Evolutionary conservation across 1,140 invertebrate species (phyloP), one percentile per base, ranked within the genome.

Genomic region (Aphidius ervi): DNA sequence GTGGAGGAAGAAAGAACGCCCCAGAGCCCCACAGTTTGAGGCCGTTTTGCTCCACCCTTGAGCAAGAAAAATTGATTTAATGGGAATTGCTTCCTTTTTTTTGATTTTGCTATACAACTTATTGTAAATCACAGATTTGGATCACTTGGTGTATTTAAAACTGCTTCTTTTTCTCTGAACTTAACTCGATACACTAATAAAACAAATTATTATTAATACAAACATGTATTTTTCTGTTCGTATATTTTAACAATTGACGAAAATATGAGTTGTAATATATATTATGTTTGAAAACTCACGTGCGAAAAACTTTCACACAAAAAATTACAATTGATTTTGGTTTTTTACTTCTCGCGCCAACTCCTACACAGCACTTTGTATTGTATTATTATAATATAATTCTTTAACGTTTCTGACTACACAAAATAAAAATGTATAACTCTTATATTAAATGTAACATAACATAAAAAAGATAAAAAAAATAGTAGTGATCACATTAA

Each of bases 11-110:
- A 83, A 92, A 91, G 85, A 91, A 93, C 82, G 90, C 89, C 83
- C 90, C 90, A 84, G 91, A 89, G 84, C 90, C 90, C 91, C 91
- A 93, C 90, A 93, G 90, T 86, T 92, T 93, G 91, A 87, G 86
- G 86, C 89, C 87, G 88, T 87, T 88, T 85, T 84, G 75, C 77
- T 79, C 75, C 74, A 78, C 75, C 63, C 75, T 77, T 73, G 73
- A 68, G 64, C 63, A 54, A 77, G 65, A 72, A 70, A 68, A 76
- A 72, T 57, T 67, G 69, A 73, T 68, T 65, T 67, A 57, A 54
- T 16, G 68, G 66, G 67, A 68, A 71, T 62, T 65, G 39, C 16
- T 54, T 54, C 57, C 58, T 56, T 63, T 63, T 63, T 16, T 58
- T 50, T 50, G 41, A 50, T 40, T 61, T 54, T 40, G 46, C 59